phyloP scores from a whole-genome alignment of 2,113 vertebrate genomes.

The Callospermophilus lateralis region DNA sequence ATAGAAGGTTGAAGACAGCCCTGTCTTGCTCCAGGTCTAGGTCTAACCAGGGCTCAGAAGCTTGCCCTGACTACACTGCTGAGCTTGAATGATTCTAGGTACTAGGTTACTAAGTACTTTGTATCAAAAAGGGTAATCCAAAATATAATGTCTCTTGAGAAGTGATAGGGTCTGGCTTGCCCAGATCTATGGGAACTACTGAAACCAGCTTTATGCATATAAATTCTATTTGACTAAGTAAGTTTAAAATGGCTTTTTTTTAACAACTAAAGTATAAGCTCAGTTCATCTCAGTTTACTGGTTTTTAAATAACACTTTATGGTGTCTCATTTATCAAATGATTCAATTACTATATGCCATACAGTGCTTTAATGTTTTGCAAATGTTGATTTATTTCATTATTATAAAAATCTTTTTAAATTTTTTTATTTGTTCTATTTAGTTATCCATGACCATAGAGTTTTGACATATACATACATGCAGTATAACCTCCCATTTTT shows the following conservation, averaged over 20 bases:
- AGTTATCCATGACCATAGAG: too few relatives aligned
- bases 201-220: not conserved
- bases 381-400: not conserved
- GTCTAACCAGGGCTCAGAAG: not conserved
- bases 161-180: rapidly evolving
- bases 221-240: not conserved
- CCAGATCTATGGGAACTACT: not conserved
- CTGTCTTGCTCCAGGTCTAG: rapidly evolving
- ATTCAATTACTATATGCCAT: not conserved
- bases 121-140: not conserved
- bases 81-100: not conserved
- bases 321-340: not conserved
- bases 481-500: too few relatives aligned
- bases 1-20: not conserved
- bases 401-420: not conserved
- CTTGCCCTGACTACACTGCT: not conserved
- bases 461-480: too few relatives aligned
- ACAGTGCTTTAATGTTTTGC: not conserved
- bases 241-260: constrained; percentile 22
- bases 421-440: too few relatives aligned
- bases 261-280: not conserved
- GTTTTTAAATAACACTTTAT: not conserved
- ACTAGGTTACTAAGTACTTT: not conserved
- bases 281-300: not conserved
- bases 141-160: not conserved